Conservation (phyloP, 2,888 invertebrate species). For the Pachliopta kotzebuea region DNA sequence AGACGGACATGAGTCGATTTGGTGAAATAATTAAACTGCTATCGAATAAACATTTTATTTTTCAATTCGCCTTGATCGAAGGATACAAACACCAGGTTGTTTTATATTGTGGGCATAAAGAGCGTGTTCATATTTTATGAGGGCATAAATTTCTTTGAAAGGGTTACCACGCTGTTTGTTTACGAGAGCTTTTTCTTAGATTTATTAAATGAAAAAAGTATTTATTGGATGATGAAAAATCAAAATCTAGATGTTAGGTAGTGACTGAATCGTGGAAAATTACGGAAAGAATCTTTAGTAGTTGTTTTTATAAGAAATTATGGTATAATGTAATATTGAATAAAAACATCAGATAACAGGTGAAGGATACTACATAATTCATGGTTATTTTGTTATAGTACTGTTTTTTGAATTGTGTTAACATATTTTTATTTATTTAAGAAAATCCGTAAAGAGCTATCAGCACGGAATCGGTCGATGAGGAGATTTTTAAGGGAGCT, state of each 20-base stretch:
- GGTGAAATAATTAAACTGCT: constrained; percentile 26
- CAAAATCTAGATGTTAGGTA: neutral
- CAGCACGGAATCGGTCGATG: no score
- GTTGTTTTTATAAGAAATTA: no score
- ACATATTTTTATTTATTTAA: no score
- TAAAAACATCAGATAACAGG: no score
- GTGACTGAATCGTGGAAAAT: no score
- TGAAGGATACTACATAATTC: no score
- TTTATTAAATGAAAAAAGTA: neutral
- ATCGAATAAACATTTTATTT: constrained; percentile 46
- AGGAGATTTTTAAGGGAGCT: no score
- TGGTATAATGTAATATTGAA: no score
- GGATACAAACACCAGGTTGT: constrained; percentile 54
- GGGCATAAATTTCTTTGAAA: constrained; percentile 65
- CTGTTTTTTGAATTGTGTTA: no score
- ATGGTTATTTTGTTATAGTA: no score
- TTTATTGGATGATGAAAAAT: neutral
- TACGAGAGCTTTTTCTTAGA: neutral
- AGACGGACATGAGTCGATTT: neutral
- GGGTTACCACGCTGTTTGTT: constrained; percentile 33
- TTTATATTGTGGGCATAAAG: constrained; percentile 53
- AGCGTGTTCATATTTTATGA: constrained; percentile 71
- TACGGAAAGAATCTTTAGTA: no score
- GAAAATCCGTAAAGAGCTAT: no score
- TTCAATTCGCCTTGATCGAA: constrained; percentile 60